These are phyloP conservation scores for Graptemys geographica DNA, from an alignment of 2,797 vertebrate genomes.

Conservation along the genomic window DNA sequence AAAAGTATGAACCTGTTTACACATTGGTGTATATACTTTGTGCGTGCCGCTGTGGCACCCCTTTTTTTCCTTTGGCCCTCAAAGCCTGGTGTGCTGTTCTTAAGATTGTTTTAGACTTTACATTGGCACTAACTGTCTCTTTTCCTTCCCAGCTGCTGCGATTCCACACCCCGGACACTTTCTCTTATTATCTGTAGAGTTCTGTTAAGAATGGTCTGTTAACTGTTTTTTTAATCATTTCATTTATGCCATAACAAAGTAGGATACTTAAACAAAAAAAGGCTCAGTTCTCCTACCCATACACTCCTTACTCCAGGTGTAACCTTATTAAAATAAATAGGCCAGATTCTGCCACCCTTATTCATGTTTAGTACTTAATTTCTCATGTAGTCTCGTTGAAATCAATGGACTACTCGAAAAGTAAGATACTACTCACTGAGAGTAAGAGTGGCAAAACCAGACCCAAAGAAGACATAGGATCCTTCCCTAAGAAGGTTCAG, in stretches of 20 bases:
- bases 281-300: neutral
- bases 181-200: neutral
- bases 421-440: neutral
- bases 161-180: neutral
- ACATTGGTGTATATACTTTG: neutral
- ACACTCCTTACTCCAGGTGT: neutral
- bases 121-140: neutral
- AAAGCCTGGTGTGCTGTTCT: accelerated
- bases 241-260: neutral
- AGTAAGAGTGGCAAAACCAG: neutral
- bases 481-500: too few relatives aligned
- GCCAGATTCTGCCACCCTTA: neutral
- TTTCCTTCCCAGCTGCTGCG: neutral
- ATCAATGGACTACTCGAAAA: neutral
- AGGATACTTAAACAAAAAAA: neutral
- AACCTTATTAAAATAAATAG: neutral
- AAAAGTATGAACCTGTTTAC: accelerated
- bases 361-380: neutral
- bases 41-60: neutral
- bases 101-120: neutral
- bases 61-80: neutral
- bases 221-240: neutral
- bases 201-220: neutral
- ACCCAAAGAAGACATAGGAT: neutral
- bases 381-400: neutral